Evolutionary conservation across 2,797 vertebrate species (phyloP).

Genomic region (Sternotherus odoratus): DNA sequence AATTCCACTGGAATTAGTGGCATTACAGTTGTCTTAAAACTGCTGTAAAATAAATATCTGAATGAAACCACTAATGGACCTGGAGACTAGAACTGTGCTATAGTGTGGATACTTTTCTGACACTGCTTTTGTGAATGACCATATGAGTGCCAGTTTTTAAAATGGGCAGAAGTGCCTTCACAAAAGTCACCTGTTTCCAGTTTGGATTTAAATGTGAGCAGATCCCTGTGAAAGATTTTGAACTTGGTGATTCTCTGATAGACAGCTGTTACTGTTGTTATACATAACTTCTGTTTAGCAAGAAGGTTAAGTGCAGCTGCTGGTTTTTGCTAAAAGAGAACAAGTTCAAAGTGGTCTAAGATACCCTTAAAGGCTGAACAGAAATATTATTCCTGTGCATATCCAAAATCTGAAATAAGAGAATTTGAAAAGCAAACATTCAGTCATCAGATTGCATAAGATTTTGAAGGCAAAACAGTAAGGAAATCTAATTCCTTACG

Average conservation of each 20-base stretch:
- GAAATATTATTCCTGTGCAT: constrained; percentile 6
- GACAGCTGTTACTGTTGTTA: constrained; percentile 63
- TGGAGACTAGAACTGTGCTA: constrained; percentile 58
- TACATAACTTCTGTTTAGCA: too few species aligned
- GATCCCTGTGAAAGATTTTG: constrained; percentile 63
- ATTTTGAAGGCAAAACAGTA: constrained; percentile 38
- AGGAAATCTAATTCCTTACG: background rate
- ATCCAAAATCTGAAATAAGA: background rate
- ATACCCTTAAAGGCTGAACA: constrained; percentile 27
- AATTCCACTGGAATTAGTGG: constrained; percentile 33
- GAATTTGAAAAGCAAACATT: constrained; percentile 35
- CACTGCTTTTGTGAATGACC: constrained; percentile 28
- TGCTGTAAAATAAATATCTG: constrained; percentile 57
- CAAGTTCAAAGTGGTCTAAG: constrained; percentile 51
- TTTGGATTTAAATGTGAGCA: constrained; percentile 64
- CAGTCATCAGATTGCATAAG: constrained; percentile 8
- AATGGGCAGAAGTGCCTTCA: constrained; percentile 53
- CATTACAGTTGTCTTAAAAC: constrained; percentile 51
- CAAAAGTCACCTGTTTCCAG: constrained; percentile 61
- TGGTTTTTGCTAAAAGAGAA: constrained; percentile 20
- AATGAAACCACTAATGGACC: constrained; percentile 62
- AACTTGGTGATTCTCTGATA: constrained; percentile 36
- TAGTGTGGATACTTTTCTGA: constrained; percentile 13
- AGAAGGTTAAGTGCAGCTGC: constrained; percentile 26
- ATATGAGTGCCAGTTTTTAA: constrained; percentile 50